Conservation (phyloP, 2,797 vertebrate genomes). For the Poecilia picta region DNA sequence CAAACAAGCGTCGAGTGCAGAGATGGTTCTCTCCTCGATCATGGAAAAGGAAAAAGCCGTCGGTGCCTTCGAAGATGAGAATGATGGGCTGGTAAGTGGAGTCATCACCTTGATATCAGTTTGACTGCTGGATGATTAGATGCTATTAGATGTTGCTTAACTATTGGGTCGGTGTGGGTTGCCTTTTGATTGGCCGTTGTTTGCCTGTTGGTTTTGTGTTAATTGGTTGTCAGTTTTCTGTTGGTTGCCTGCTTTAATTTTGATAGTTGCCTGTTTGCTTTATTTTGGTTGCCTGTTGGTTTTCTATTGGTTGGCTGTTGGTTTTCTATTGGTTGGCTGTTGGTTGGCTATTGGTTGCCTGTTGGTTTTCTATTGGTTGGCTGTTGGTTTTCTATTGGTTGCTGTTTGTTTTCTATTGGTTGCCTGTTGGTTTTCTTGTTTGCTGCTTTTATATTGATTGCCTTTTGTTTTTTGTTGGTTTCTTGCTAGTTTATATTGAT, state of each 20-base stretch:
- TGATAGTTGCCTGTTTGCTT: conserved; percentile 1
- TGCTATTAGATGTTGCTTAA: background rate
- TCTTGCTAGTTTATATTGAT: too few species aligned
- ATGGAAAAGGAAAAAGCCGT: conserved; percentile 62
- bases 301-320: too few species aligned
- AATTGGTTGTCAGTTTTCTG: background rate
- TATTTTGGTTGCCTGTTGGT: background rate
- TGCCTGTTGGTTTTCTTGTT: background rate
- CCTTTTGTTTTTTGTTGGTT: too few species aligned
- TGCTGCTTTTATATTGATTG: too few species aligned
- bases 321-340: background rate
- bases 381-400: conserved; percentile 1
- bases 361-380: background rate
- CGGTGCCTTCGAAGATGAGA: conserved; percentile 60
- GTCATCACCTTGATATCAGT: conserved; percentile 53
- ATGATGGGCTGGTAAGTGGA: conserved; percentile 80
- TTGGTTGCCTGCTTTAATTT: background rate
- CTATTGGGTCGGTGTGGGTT: background rate
- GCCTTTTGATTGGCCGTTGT: background rate
- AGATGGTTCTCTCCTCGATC: conserved; percentile 28
- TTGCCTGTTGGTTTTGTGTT: background rate
- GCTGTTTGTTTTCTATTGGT: conserved; percentile 11
- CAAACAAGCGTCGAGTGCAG: conserved; percentile 64
- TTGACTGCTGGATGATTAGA: conserved; percentile 49
- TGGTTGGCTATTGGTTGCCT: background rate